A percentile compares a stretch with the other conserved stretches of the same genome.
These are phyloP conservation scores for Sebastolobus alascanus DNA, from an alignment of 2,797 vertebrate genomes.

Conservation along the genomic window DNA sequence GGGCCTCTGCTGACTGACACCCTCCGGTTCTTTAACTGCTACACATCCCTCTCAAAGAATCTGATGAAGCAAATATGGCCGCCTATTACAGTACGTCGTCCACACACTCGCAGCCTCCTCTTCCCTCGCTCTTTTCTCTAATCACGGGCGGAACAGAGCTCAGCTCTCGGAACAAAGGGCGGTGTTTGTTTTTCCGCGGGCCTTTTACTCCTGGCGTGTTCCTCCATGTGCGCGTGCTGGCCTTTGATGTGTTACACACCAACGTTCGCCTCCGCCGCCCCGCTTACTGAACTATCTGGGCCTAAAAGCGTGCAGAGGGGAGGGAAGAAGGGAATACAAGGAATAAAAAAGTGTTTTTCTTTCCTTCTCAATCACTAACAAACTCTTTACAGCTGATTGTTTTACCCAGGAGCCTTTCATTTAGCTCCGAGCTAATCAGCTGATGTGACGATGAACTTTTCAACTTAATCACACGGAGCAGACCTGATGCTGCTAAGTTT, in stretches of 20 bases:
- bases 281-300: slow-evolving; percentile 28
- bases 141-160: slow-evolving; percentile 66
- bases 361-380: slow-evolving; percentile 69
- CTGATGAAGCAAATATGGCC: slow-evolving; percentile 48
- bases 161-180: slow-evolving; percentile 75
- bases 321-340: slow-evolving; percentile 53
- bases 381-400: slow-evolving; percentile 22
- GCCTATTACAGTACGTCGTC: slow-evolving; percentile 15
- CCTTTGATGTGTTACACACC: slow-evolving; percentile 78
- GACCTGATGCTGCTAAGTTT: slow-evolving; percentile 47
- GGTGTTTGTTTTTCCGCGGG: slow-evolving; percentile 79
- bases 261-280: slow-evolving; percentile 35
- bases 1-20: slow-evolving; percentile 62
- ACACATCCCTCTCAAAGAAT: slow-evolving; percentile 55
- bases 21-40: slow-evolving; percentile 63
- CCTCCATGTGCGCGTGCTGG: slow-evolving; percentile 66
- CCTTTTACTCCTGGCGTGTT: slow-evolving; percentile 78
- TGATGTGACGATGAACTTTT: slow-evolving; percentile 48
- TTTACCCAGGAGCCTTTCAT: slow-evolving; percentile 34
- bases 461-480: neutral
- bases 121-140: slow-evolving; percentile 74
- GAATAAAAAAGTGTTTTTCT: slow-evolving; percentile 37
- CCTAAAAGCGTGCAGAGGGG: slow-evolving; percentile 40
- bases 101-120: slow-evolving; percentile 33
- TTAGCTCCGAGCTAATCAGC: slow-evolving; percentile 40